Evolutionary conservation across 1,140 invertebrate species (phyloP), one percentile per base, ranked within the genome.

Genomic region (Anagrus nilaparvatae): DNA sequence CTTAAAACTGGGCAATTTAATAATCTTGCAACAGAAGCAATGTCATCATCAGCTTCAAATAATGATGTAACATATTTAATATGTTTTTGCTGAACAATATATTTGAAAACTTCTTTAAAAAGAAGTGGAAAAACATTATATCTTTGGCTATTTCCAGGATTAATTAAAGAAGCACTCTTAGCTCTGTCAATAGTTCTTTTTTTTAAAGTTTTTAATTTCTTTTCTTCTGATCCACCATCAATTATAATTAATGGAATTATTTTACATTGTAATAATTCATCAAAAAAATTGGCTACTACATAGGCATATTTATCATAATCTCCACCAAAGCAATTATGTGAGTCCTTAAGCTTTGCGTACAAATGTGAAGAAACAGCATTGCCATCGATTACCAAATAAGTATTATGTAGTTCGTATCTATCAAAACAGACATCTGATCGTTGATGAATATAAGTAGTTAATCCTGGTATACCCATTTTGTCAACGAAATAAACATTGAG

Each of bases 31-130:
- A 93, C 53, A 0, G 78, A 76, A 2, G 86, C 86, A 40, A 92
- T 77, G 54, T 89, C 79, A 48, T 79, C 75, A 62, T 95, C 91
- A 28, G 88, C 89, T 69, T 94, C 90, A 65, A 84, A 90, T 41
- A 83, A 74, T 56, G 83, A 84, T 38, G 82, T 72, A 14, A 77
- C 76, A 48, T 76, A 73, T 23, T 72, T 70, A 5, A 92, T 64
- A 9, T 73, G 65, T 49, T 83, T 70, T 44, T 81, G 73, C 8
- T 53, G 54, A 4, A 88, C 58, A 4, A 82, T 70, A 52, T 81
- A 67, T 32, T 72, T 73, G 52, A 93, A 89, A 1, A 84, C 74
- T 52, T 84, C 76, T 32, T 77, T 72, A 5, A 84, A 54, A 19
- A 90, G 61, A 27, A 82, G 54, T 2, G 84, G 84, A 52, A 85